These are phyloP conservation scores for Brachyistius frenatus DNA, from an alignment of 2,113 vertebrate genomes.

Conservation along the genomic window DNA sequence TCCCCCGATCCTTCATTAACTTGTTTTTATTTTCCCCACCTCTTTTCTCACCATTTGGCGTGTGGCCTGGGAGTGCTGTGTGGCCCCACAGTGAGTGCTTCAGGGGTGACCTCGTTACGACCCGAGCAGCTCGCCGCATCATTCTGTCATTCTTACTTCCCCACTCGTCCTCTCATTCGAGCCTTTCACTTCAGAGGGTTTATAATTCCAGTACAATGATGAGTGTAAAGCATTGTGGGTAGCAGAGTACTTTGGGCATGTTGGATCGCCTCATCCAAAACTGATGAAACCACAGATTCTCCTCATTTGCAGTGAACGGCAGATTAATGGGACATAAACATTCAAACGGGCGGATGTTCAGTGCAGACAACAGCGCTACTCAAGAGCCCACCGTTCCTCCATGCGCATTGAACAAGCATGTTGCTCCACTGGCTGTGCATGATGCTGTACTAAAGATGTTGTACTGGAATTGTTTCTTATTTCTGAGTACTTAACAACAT, in stretches of 20 bases:
- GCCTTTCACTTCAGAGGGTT: conserved; percentile 43
- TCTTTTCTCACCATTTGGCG: conserved; percentile 27
- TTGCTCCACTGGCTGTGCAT: conserved; percentile 78
- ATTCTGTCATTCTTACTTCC: conserved; percentile 7
- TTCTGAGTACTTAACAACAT: conserved; percentile 66
- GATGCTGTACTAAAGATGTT: conserved; percentile 75
- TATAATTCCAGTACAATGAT: conserved; percentile 77
- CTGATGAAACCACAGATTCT: conserved; percentile 20
- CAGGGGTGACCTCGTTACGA: conserved; percentile 33
- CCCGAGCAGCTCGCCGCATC: conserved; percentile 9
- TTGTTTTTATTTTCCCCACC: background rate
- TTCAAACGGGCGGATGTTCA: conserved; percentile 20
- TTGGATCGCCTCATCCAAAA: conserved; percentile 35
- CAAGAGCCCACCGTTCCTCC: conserved; percentile 29
- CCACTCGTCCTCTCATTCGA: background rate
- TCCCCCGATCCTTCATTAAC: conserved; percentile 30
- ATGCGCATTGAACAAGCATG: conserved; percentile 78
- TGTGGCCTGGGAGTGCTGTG: conserved; percentile 38
- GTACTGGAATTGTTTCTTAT: conserved; percentile 78
- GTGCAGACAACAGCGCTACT: conserved; percentile 21
- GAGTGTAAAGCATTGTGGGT: conserved; percentile 70
- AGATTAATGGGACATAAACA: background rate
- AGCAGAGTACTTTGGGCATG: conserved; percentile 35
- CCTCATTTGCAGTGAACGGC: conserved; percentile 36
- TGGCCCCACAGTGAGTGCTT: conserved; percentile 39